A percentile compares a stretch with the other conserved stretches of the same genome.
Evolutionary conservation across 64 coral and sea anemone genomes (phyloP).

Genomic region (Montipora foliosa): DNA sequence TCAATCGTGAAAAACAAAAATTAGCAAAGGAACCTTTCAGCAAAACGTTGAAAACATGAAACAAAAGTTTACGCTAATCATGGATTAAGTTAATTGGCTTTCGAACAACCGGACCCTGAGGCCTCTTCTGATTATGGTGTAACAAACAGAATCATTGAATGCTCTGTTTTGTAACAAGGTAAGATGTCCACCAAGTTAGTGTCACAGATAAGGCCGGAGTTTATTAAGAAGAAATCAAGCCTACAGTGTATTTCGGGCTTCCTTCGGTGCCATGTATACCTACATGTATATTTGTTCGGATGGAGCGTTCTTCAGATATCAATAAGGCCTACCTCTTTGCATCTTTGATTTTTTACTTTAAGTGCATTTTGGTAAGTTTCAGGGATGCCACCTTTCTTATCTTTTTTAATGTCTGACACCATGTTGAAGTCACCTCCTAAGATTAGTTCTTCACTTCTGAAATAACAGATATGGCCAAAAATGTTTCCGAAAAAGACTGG

Average conservation of each 20-base stretch:
- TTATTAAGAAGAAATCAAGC: constrained; percentile 40
- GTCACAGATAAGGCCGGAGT: not conserved
- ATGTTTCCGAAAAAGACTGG: not conserved
- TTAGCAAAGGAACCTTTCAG: too few relatives aligned
- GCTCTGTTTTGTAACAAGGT: constrained; percentile 29
- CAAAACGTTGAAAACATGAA: too few relatives aligned
- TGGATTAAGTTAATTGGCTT: too few relatives aligned
- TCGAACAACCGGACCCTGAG: not conserved
- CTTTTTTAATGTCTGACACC: not conserved
- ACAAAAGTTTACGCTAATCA: too few relatives aligned
- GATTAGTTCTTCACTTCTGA: constrained; percentile 1
- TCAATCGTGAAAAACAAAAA: too few relatives aligned
- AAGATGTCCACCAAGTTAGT: not conserved
- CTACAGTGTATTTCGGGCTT: constrained; percentile 24
- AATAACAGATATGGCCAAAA: constrained; percentile 8
- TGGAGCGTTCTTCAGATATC: not conserved
- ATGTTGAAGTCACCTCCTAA: constrained; percentile 33
- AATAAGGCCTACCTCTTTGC: not conserved
- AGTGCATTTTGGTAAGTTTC: constrained; percentile 3
- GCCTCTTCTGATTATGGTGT: not conserved
- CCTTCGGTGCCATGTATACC: constrained; percentile 26
- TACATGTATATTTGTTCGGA: not conserved
- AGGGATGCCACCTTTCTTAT: constrained; percentile 19
- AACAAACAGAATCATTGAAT: constrained; percentile 5
- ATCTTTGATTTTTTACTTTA: not conserved